Evolutionary conservation across 2,888 invertebrate species (phyloP).

Genomic region (Ommatoiulus sabulosus): DNA sequence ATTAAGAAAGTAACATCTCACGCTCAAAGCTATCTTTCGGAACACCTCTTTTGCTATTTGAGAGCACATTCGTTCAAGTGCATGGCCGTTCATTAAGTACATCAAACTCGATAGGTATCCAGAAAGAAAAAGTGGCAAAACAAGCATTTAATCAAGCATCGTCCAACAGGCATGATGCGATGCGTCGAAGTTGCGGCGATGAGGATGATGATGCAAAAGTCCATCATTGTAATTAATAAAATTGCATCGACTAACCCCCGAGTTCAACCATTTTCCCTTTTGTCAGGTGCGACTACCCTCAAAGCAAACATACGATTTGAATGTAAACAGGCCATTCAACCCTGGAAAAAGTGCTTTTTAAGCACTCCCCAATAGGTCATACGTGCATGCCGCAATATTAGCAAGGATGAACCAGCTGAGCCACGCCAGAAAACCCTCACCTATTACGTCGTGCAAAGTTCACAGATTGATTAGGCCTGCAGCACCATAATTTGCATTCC

Average conservation of each 20-base stretch:
- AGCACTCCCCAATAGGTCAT: constrained; percentile 40
- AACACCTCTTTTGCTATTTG: too few species aligned
- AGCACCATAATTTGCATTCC: not conserved
- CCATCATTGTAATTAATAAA: constrained; percentile 2
- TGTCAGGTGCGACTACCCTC: constrained; percentile 19
- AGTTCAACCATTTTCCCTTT: constrained; percentile 43
- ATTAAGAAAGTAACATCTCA: too few species aligned
- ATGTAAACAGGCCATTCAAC: constrained; percentile 36
- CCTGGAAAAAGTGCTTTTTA: constrained; percentile 29
- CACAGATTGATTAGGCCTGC: not conserved
- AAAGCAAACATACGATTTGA: constrained; percentile 23
- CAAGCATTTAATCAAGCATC: too few species aligned
- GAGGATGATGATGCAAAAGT: constrained; percentile 8
- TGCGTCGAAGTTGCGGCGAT: not conserved
- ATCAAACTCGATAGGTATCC: too few species aligned
- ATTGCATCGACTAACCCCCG: constrained; percentile 6
- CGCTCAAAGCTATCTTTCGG: too few species aligned
- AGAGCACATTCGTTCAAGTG: too few species aligned
- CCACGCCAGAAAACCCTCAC: not conserved
- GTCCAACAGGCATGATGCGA: not conserved
- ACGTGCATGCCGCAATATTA: not conserved
- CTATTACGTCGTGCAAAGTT: not conserved
- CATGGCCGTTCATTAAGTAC: too few species aligned
- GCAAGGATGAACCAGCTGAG: not conserved
- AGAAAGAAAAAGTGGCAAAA: too few species aligned